Base-by-base conservation (phyloP, 2,113 vertebrate genomes). In the Australoheros scitulus region DNA sequence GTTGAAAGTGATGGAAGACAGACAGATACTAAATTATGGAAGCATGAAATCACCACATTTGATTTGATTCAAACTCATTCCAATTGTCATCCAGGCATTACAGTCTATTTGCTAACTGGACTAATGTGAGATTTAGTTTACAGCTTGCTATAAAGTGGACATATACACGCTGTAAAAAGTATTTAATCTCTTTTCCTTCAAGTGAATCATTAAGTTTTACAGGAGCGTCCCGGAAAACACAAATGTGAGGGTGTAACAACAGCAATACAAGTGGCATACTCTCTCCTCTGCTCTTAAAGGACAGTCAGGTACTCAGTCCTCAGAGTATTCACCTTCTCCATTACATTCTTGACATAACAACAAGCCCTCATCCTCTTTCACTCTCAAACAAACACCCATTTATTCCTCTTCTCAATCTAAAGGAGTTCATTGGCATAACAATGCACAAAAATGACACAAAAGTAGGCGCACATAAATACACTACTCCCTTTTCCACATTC, bases 331-430 rank as follows among this genome's bases (percentile, higher is more conserved):
- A 43, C 52, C 76, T 36, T 90, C 85, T 91, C 81, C 56, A 77
- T 91, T 91, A 85, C 88, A 78, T 83, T 88, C 87, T 89, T 88
- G 32, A 92, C 88, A 59, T 82, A 58, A 87, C 89, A 83, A 78
- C 76, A 82, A 80, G 61, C 88, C 61, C 85, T 87, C 84, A 68
- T 76, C 63, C 57, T 68, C 85, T 93, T 93, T 94, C 90, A 92
- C 79, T n/a, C 81, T 63, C 87, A 90, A 81, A 95, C 93, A 95
- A 95, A 92, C 87, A 90, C 80, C 87, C 86, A 88, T 91, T 93
- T 92, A 89, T 94, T 86, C 87, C 55, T 80, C 92, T 77, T 79
- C 83, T 83, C 22, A 43, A 22, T 74, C 81, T 52, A 95, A 80
- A 86, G 75, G 63, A 68, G 47, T 61, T 92, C 88, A 92, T 80